Conservation (phyloP, 2,113 vertebrate species). For the Eretmochelys imbricata region DNA sequence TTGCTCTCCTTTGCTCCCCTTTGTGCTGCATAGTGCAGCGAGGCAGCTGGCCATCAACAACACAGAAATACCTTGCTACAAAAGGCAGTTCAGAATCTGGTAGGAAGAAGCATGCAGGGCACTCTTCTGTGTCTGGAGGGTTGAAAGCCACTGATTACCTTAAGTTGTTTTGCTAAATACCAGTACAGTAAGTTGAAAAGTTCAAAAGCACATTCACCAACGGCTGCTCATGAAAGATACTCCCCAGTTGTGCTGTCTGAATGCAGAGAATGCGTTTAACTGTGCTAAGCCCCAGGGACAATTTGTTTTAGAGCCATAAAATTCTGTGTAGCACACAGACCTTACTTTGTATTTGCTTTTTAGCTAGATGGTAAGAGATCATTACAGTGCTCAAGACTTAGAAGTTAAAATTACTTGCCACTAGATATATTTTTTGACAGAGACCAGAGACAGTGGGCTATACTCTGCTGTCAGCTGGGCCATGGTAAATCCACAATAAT, state of each 20-base stretch:
- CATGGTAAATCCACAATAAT: rapidly evolving
- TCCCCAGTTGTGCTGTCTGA: rapidly evolving
- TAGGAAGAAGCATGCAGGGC: conserved; percentile 33
- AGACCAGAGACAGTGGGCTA: background rate
- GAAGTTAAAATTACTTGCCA: background rate
- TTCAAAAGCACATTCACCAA: conserved; percentile 61
- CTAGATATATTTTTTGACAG: background rate
- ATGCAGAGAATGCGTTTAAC: conserved; percentile 21
- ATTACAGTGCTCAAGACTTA: background rate
- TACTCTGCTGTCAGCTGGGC: background rate
- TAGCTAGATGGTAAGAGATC: background rate
- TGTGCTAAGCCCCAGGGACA: background rate
- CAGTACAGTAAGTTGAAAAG: conserved; percentile 76
- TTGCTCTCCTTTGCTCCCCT: conserved; percentile 36
- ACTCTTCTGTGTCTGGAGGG: conserved; percentile 36
- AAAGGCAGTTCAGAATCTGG: conserved; percentile 50
- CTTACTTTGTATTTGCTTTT: background rate
- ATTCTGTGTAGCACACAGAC: conserved; percentile 22
- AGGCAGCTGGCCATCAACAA: conserved; percentile 34
- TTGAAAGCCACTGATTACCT: conserved; percentile 34
- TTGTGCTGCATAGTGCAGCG: background rate
- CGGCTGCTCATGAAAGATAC: conserved; percentile 14
- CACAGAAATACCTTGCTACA: conserved; percentile 32
- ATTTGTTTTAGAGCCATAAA: conserved; percentile 64
- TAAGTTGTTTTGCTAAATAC: conserved; percentile 72